phyloP scores from a whole-genome alignment of 2,888 invertebrate species.

The Ceramica pisi region DNA sequence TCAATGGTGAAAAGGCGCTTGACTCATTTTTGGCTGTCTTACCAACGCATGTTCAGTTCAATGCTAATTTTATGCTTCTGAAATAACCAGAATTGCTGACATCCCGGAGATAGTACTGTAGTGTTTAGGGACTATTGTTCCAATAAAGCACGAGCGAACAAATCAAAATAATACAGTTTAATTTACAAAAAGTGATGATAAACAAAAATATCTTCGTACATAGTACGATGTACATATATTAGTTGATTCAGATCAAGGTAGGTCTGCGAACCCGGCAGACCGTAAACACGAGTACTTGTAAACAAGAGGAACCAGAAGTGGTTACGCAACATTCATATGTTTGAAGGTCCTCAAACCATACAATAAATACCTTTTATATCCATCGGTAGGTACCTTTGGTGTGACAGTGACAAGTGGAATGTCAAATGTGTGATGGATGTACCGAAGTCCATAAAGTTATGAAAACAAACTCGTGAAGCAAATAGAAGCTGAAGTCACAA shows the following conservation, averaged over 20 bases:
- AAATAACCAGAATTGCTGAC: conserved; percentile 58
- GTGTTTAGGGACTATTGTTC: neutral
- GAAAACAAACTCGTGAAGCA: neutral
- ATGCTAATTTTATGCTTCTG: conserved; percentile 70
- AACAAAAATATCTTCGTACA: conserved; percentile 24
- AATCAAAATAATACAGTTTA: neutral
- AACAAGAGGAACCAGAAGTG: conserved; percentile 82
- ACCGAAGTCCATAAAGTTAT: neutral
- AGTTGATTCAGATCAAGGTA: conserved; percentile 80
- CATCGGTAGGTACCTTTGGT: too few species aligned
- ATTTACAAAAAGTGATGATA: conserved; percentile 34
- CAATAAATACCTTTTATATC: conserved; percentile 49
- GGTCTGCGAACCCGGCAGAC: conserved; percentile 82
- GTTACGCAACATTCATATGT: conserved; percentile 70
- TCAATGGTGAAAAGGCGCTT: conserved; percentile 86
- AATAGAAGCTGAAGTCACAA: neutral
- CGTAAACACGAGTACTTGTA: conserved; percentile 70
- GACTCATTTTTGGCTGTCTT: conserved; percentile 85
- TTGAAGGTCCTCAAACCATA: conserved; percentile 73
- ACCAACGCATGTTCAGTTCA: conserved; percentile 76
- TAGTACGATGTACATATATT: conserved; percentile 58
- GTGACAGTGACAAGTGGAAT: conserved; percentile 19
- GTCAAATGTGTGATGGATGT: conserved; percentile 20
- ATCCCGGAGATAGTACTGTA: neutral
- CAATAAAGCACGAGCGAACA: neutral